phyloP scores from a whole-genome alignment of 2,797 vertebrate genomes.

The Sebastes trivittatus region DNA sequence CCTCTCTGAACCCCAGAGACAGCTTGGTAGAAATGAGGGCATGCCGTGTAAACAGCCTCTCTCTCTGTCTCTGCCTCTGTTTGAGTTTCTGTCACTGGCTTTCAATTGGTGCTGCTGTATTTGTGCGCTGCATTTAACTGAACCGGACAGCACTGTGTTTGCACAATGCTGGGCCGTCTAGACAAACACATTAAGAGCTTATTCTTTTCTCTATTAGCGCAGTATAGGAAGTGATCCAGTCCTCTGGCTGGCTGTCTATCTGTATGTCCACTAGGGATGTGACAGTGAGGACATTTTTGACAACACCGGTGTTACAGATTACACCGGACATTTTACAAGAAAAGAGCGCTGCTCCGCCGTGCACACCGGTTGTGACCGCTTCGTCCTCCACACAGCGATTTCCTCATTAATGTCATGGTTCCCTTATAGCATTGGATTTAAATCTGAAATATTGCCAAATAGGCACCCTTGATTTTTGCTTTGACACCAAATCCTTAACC shows the following conservation, averaged over 20 bases:
- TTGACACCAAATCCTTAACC: no score
- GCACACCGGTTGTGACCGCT: no score
- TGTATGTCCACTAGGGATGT: not conserved
- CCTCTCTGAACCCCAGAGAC: constrained; percentile 62
- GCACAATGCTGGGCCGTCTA: constrained; percentile 44
- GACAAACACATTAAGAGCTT: constrained; percentile 55
- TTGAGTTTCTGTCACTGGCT: constrained; percentile 44
- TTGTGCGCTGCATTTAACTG: constrained; percentile 29
- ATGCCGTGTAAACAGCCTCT: constrained; percentile 52
- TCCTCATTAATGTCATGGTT: no score
- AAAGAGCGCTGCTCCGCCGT: no score
- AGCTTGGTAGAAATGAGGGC: constrained; percentile 63
- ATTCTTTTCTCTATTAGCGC: constrained; percentile 5
- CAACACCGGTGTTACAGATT: no score
- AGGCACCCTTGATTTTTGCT: accelerated
- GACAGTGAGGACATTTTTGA: no score
- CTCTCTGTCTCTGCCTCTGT: constrained; percentile 22
- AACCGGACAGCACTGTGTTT: constrained; percentile 53
- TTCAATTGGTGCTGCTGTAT: constrained; percentile 20
- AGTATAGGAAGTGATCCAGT: constrained; percentile 29
- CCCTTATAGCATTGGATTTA: no score
- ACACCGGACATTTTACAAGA: no score
- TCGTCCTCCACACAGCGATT: no score
- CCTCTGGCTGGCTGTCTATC: constrained; percentile 3
- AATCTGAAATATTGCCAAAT: no score